Conservation (phyloP, 2,888 invertebrate species). For the Phymatocera aterrima region DNA sequence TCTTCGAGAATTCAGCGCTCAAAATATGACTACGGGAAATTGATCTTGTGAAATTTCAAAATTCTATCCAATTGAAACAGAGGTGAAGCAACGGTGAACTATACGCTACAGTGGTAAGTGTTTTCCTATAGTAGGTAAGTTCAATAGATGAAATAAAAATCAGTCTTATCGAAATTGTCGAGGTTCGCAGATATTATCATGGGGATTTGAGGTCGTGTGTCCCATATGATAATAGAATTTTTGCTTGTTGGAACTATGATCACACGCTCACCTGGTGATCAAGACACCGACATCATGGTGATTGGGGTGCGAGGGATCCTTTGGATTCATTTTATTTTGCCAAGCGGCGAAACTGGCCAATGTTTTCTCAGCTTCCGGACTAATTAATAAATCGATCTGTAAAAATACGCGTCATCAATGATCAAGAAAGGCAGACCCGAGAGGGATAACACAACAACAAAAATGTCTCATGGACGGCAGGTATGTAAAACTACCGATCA, state of each 20-base stretch:
- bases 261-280: constrained; percentile 83
- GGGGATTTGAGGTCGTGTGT: neutral
- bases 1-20: no score
- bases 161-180: no score
- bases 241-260: neutral
- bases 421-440: constrained; percentile 4
- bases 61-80: no score
- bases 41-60: no score
- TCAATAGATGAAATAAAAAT: no score
- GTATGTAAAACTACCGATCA: neutral
- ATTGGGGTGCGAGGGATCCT: constrained; percentile 86
- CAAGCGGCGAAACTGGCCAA: constrained; percentile 81
- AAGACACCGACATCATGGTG: constrained; percentile 92
- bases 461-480: neutral
- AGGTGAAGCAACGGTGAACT: no score
- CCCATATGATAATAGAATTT: neutral
- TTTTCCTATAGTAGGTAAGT: no score
- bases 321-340: constrained; percentile 82
- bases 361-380: constrained; percentile 77
- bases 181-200: no score
- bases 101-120: no score
- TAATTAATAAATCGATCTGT: constrained; percentile 75
- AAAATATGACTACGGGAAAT: no score
- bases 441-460: neutral
- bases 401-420: neutral